Percentiles rank a stretch among this genome's conserved stretches.
phyloP scores from a whole-genome alignment of 2,113 vertebrate genomes.

The Pleuronectes platessa region DNA sequence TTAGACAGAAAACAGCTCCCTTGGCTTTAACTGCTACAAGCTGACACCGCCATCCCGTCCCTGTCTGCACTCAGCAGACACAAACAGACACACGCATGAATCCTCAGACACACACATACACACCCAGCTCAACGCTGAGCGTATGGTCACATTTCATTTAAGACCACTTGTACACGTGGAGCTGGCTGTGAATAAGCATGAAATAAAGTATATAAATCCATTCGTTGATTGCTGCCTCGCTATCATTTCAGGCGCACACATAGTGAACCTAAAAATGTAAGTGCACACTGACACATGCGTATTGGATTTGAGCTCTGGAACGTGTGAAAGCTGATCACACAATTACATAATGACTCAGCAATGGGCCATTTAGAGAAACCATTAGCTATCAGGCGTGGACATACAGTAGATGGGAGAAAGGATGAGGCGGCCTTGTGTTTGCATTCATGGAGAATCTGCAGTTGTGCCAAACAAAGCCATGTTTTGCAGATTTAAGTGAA shows the following conservation, averaged over 20 bases:
- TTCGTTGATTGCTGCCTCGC: slow-evolving; percentile 12
- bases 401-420: slow-evolving; percentile 27
- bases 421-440: slow-evolving; percentile 26
- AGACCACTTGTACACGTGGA: slow-evolving; percentile 19
- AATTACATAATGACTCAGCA: slow-evolving; percentile 73
- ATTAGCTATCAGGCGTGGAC: slow-evolving; percentile 59
- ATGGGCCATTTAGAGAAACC: slow-evolving; percentile 62
- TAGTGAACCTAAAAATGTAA: neutral
- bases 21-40: slow-evolving; percentile 55
- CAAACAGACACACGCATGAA: slow-evolving; percentile 21
- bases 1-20: slow-evolving; percentile 63
- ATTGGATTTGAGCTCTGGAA: slow-evolving; percentile 65
- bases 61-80: slow-evolving; percentile 36
- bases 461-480: neutral
- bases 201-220: slow-evolving; percentile 30
- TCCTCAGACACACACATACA: slow-evolving; percentile 18
- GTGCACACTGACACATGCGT: slow-evolving; percentile 37
- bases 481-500: slow-evolving; percentile 13
- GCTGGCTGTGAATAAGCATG: slow-evolving; percentile 13
- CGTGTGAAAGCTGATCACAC: slow-evolving; percentile 76
- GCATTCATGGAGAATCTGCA: neutral
- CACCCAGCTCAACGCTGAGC: slow-evolving; percentile 1
- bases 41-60: slow-evolving; percentile 50
- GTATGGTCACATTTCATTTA: slow-evolving; percentile 6
- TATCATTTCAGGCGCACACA: slow-evolving; percentile 5